Base-by-base conservation (phyloP, 2,888 invertebrate genomes). In the Eilema depressum region DNA sequence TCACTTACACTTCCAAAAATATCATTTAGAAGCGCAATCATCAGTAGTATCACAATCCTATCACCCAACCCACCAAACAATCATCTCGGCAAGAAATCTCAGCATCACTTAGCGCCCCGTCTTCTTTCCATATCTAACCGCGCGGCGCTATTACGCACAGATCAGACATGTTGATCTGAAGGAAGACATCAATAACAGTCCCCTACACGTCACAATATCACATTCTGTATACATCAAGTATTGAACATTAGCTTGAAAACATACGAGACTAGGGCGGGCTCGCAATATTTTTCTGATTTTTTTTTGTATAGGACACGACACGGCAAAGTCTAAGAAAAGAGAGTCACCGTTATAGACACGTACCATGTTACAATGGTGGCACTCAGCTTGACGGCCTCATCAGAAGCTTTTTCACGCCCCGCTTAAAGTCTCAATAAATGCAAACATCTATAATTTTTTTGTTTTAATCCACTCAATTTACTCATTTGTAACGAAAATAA, bases 191-290 rank as follows among this genome's bases (percentile, higher is more conserved):
- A 94, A 93, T 94, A 94, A 92, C 82, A 85, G 73, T 79, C 82
- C 80, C 81, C 71, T 78, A 77, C 76, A 62, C 73, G 71, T 71
- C 67, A 88, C 87, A 88, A 91, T 91, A 93, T 92, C 92, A 88
- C 92, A 91, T 93, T 91, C 89, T 92, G 91, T 92, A 90, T 88
- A 92, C 91, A 92, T 94, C 93, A 93, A 88, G 92, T 92, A 94
- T 94, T 93, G 93, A 93, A 92, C 92, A 90, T 91, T 92, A 92
- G 92, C 84, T 86, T 75, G 68, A 75, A 72, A 68, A 87, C 69
- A 86, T 73, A 92, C 82, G 89, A 82, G 71, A 1, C 80, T n/a
- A 30, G 63, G 1, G 30, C 70, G 61, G 26, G 30, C 25, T 66
- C 74, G 75, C 65, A 0, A 20, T 37, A n/a, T n/a, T n/a, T n/a